Conservation (phyloP, 92 coral and sea anemone genomes). For the Parazoanthus swiftii region DNA sequence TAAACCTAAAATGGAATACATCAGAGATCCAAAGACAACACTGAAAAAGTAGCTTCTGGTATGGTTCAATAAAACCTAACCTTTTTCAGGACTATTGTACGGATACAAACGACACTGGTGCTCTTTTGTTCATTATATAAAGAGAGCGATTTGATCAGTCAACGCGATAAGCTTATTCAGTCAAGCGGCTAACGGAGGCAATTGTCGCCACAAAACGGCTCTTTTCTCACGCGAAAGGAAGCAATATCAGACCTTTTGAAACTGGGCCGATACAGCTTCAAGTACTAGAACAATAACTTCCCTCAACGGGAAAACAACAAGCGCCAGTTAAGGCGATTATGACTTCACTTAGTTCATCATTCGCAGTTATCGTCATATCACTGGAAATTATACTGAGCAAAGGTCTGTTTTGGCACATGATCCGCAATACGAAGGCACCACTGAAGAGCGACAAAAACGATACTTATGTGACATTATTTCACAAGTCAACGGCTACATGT, state of each 20-base stretch:
- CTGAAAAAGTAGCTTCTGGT: background rate
- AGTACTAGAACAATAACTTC: background rate
- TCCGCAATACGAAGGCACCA: slow-evolving; percentile 8
- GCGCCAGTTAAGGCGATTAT: background rate
- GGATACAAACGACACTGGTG: slow-evolving; percentile 23
- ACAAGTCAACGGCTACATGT: background rate
- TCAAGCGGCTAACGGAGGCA: slow-evolving; percentile 25
- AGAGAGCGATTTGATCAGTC: slow-evolving; percentile 30
- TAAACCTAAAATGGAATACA: slow-evolving; percentile 12
- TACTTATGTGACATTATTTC: background rate
- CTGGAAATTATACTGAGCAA: slow-evolving; percentile 8
- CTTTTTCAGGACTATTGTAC: slow-evolving; percentile 12
- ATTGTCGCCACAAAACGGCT: slow-evolving; percentile 37
- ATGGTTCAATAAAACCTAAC: slow-evolving; percentile 1
- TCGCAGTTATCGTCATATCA: background rate
- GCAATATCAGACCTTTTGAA: slow-evolving; percentile 25
- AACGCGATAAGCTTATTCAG: slow-evolving; percentile 30
- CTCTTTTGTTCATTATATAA: background rate
- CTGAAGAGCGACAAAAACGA: background rate
- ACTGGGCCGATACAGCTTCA: slow-evolving; percentile 16
- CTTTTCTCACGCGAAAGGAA: slow-evolving; percentile 36
- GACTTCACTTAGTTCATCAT: slow-evolving; percentile 21
- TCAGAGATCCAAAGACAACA: background rate
- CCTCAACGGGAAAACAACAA: background rate
- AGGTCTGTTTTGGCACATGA: slow-evolving; percentile 4